Conservation (phyloP, 2,888 invertebrate species). For the Aspidiotus destructor region DNA sequence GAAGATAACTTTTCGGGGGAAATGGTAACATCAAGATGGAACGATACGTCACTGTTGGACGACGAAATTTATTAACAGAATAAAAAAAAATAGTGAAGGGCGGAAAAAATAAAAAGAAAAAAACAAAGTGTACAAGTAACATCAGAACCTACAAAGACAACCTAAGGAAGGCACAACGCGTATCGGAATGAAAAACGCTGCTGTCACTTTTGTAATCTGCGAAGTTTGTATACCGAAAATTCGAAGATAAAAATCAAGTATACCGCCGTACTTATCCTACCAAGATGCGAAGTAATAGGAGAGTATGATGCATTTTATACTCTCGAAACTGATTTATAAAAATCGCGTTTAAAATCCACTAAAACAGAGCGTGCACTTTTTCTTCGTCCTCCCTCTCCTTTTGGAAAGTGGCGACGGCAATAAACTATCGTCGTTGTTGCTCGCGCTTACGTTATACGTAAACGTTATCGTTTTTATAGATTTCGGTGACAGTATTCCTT, state of each 20-base stretch:
- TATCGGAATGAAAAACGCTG: background rate
- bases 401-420: background rate
- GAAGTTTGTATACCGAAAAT: background rate
- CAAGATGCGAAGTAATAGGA: background rate
- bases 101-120: too few species aligned
- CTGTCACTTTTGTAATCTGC: background rate
- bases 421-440: background rate
- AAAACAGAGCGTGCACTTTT: background rate
- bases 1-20: too few species aligned
- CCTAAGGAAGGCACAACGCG: too few species aligned
- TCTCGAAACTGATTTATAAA: slow-evolving; percentile 2
- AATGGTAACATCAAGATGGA: too few species aligned
- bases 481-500: background rate
- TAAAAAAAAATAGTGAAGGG: too few species aligned
- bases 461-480: background rate
- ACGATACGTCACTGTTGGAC: too few species aligned
- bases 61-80: too few species aligned
- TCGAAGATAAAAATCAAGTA: background rate
- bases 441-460: background rate
- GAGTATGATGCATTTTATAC: background rate
- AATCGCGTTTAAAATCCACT: slow-evolving; percentile 2
- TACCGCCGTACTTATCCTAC: too few species aligned
- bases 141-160: too few species aligned
- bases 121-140: too few species aligned
- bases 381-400: background rate